Base-by-base conservation (phyloP, 2,113 vertebrate species). In the Hucho hucho region DNA sequence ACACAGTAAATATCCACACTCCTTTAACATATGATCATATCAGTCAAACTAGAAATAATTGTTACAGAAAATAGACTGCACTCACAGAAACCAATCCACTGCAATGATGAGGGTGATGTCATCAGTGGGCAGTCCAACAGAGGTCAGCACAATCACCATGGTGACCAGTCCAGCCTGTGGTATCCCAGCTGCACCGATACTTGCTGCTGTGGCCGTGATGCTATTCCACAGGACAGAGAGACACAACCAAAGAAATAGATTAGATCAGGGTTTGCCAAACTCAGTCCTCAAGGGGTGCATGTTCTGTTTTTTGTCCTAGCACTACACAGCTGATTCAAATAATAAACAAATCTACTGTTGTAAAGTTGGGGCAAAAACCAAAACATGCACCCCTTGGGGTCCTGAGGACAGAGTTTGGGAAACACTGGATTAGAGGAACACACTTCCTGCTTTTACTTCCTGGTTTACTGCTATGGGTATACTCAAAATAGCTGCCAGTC, bases 41-140 rank as follows among this genome's bases (percentile, higher is more conserved):
- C n/a, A 63, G 11, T 22, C 20, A 22, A n/a, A 63, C 59, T 12
- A 3, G 20, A 24, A 47, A 12, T 6, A 11, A 68, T 20, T 43
- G 16, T n/a, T 14, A 13, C 4, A 73, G 67, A 20, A 46, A 37
- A 46, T 3, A 77, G 13, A 0, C 4, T n/a, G n/a, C 75, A 98
- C 98, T 97, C 90, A 99, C 98, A 99, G 90, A 84, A 99, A 97
- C 98, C 98, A 99, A 87, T 99, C 98, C 73, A 98, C 97, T 0
- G 97, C 98, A 64, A 99, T 96, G 89, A 99, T 98, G 73, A 99
- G 95, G 0, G 93, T 92, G 91, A 99, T 96, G 88, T 99, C 98
- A 77, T 98, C 97, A 1, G 98, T 98, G 72, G 98, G 98, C 81
- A 99, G 92, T 59, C 98, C 98, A 53, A 99, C 98, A 12, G 98